Base-by-base conservation (phyloP, 2,888 invertebrate genomes). In the Drosophila anomalata region DNA sequence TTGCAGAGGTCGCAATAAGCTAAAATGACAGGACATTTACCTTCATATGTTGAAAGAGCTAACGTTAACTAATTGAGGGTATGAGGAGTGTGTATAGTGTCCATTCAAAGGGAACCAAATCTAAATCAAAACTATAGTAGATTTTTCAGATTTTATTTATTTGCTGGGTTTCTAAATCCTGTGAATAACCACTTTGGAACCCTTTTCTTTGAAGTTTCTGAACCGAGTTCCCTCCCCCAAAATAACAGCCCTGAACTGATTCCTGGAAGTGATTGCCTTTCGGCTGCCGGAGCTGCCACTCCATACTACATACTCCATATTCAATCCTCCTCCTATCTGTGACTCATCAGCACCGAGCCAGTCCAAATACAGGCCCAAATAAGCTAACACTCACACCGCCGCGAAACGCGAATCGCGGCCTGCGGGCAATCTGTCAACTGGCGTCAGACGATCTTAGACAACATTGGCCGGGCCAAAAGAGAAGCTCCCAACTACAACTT, bases 361-460 rank as follows among this genome's bases (percentile, higher is more conserved):
- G 50, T 62, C 73, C 47, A 68, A 77, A 77, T 51, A 48, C 46
- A 60, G 41, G 51, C 39, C 60, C 69, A 53, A 63, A 69, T 57
- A 70, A 39, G 58, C 51, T 24, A 41, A 50, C 46, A 29, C 31
- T 47, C 29, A 29, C 54, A 59, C 50, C 44, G 63, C 63, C 73
- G 70, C 71, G 69, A 76, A 76, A 79, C 73, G 79, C 77, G 75
- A 76, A 76, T 83, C 73, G 79, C 78, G 75, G 87, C 86, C 79
- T 76, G 69, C 68, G 71, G 90, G 75, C 79, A 85, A 89, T 81
- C 82, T 83, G 79, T 88, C 83, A 84, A 78, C 78, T 76, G 79
- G 72, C 77, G 76, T 77, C 89, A 68, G 77, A 79, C 86, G 81
- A 83, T 87, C 82, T 76, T 74, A 79, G 78, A 75, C 77, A 77